Evolutionary conservation across 2,797 vertebrate genomes (phyloP), one percentile per base, ranked within the genome.

Genomic region (Gallinago solitaria): DNA sequence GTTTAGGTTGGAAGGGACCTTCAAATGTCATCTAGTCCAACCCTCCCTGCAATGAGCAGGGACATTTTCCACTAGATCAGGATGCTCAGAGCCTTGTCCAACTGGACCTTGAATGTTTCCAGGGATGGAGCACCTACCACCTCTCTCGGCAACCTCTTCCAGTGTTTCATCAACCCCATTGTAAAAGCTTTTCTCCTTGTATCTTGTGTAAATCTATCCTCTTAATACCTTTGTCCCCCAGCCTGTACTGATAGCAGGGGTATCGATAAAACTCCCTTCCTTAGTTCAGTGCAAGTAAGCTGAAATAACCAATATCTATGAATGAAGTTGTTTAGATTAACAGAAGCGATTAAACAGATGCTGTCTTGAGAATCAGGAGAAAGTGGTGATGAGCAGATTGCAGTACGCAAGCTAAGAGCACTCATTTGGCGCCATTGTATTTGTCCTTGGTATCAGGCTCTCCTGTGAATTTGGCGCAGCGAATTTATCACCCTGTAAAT

Each of bases 211-310:
- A 61, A 39, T 61, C 35, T 28, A 13, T 16, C 35, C 35, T 61
- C 35, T 28, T 61, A 59, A 25, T 59, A 24, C 33, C 57, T 59
- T 59, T 6, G 8, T 28, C 11, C 35, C 35, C 25, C 18, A 28
- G 27, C 37, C 60, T 41, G 37, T 39, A 63, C 9, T 63, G 60
- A 39, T 39, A 61, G 18, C 18, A 19, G 25, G 35, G 12, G 37
- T 20, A 41, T 28, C 18, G 20, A 63, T 35, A 41, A 24, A 57
- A 11, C 4, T 71, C 32, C 32, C 23, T 78, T 53, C 50, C 6
- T 50, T 1, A 0, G 2, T 32, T 78, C 12, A 39, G n/a, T 61
- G 33, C 39, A 28, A 0, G 0, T 30, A n/a, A 78, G 23, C 32
- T 47, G n/a, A 70, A 14, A 60, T 57, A 35, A 21, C 14, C 12